A percentile compares a stretch with the other conserved stretches of the same genome.
These are phyloP conservation scores for Oryzias celebensis DNA, from an alignment of 2,113 vertebrate species.

Conservation along the genomic window DNA sequence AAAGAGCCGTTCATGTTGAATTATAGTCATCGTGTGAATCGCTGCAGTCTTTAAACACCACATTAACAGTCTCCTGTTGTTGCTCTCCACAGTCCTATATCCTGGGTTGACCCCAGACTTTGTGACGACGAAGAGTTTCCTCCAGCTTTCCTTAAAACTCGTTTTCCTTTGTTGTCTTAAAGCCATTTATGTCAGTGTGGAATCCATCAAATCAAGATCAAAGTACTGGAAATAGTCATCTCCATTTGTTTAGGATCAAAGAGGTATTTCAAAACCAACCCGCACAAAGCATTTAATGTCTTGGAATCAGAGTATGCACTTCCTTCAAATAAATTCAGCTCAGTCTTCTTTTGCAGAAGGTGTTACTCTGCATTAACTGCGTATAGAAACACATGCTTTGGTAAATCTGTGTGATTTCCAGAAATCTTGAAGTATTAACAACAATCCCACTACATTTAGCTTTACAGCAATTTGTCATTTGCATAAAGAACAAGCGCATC, in stretches of 20 bases:
- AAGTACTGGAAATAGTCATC: slow-evolving; percentile 58
- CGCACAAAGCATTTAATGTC: background rate
- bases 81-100: slow-evolving; percentile 25
- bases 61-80: slow-evolving; percentile 22
- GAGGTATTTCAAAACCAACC: slow-evolving; percentile 15
- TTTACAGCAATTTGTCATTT: slow-evolving; percentile 30
- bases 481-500: slow-evolving; percentile 44
- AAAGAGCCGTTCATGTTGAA: slow-evolving; percentile 15
- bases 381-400: slow-evolving; percentile 15
- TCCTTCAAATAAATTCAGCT: background rate
- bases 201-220: slow-evolving; percentile 55
- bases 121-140: slow-evolving; percentile 58
- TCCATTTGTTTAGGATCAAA: slow-evolving; percentile 30
- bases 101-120: slow-evolving; percentile 54
- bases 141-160: slow-evolving; percentile 49
- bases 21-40: slow-evolving; percentile 30
- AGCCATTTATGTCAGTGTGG: slow-evolving; percentile 21
- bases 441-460: slow-evolving; percentile 29
- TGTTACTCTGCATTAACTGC: background rate
- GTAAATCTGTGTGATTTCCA: slow-evolving; percentile 17
- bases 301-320: background rate
- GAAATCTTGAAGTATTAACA: slow-evolving; percentile 27
- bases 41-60: slow-evolving; percentile 27
- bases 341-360: slow-evolving; percentile 8
- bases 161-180: slow-evolving; percentile 64